A percentile compares a stretch with the other conserved stretches of the same genome.
Conservation (phyloP, 35 echinoderm and acorn worm species). For the Heliocidaris erythrogramma region DNA sequence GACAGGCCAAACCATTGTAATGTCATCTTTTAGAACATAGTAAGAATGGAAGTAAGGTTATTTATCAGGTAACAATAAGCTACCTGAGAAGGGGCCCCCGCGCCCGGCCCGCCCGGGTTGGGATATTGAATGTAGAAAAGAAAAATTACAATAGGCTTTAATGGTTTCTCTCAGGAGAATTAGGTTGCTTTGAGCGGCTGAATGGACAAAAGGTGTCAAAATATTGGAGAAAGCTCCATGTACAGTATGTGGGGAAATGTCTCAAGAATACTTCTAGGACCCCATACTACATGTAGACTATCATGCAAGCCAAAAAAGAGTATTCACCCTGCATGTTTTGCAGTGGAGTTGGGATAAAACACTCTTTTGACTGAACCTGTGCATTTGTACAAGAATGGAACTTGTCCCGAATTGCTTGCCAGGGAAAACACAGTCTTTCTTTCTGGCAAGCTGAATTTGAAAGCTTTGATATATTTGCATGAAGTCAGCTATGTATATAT, state of each 20-base stretch:
- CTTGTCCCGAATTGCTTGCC: no score
- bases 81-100: background rate
- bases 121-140: background rate
- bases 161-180: background rate
- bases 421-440: no score
- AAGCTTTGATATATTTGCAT: no score
- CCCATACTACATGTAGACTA: background rate
- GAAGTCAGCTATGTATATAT: no score
- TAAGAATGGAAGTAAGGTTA: background rate
- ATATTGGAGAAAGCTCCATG: background rate
- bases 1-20: background rate
- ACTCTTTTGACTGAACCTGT: no score
- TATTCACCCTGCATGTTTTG: no score
- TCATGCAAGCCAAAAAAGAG: no score
- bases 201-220: slow-evolving; percentile 11
- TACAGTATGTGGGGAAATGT: background rate
- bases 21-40: background rate
- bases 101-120: no score
- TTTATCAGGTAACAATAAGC: background rate
- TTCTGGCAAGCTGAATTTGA: no score
- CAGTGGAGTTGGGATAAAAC: no score
- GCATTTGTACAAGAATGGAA: no score
- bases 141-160: background rate
- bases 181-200: background rate
- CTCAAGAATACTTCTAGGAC: background rate